Percentiles rank a stretch among this genome's conserved stretches.
Evolutionary conservation across 2,888 invertebrate genomes (phyloP).

Genomic region (Lamellibrachia satsuma): DNA sequence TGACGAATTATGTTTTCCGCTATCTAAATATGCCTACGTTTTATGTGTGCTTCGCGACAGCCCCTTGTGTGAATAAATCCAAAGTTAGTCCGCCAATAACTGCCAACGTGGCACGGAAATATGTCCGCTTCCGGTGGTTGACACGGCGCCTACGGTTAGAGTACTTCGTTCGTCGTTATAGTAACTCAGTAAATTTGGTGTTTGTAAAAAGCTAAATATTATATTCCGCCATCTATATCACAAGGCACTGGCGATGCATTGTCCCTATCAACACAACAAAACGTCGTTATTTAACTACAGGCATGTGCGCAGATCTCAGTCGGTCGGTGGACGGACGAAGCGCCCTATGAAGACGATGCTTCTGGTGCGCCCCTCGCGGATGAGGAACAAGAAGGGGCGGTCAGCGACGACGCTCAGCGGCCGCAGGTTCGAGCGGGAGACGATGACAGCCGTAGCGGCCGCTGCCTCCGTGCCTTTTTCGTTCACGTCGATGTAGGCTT

Average conservation of each 20-base stretch:
- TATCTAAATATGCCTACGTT: too few relatives aligned
- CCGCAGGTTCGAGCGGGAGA: neutral
- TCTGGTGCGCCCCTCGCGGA: slow-evolving; percentile 34
- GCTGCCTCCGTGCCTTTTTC: slow-evolving; percentile 63
- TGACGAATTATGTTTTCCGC: too few relatives aligned
- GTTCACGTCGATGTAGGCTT: slow-evolving; percentile 61
- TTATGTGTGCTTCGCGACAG: too few relatives aligned
- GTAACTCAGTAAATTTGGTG: too few relatives aligned
- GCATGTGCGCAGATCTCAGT: neutral
- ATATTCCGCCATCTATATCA: neutral
- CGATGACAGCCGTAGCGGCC: slow-evolving; percentile 49
- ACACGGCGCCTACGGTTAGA: too few relatives aligned
- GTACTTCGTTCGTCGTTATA: too few relatives aligned
- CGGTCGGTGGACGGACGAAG: slow-evolving; percentile 28
- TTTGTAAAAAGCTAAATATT: too few relatives aligned
- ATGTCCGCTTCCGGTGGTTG: too few relatives aligned
- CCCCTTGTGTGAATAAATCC: too few relatives aligned
- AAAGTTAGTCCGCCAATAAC: too few relatives aligned
- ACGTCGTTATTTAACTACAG: neutral
- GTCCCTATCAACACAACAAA: neutral
- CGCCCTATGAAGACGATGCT: slow-evolving; percentile 42
- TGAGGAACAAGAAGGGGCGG: slow-evolving; percentile 43
- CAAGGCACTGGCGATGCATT: neutral
- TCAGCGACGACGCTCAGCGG: slow-evolving; percentile 34
- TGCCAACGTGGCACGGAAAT: too few relatives aligned